phyloP scores from a whole-genome alignment of 1,140 invertebrate genomes.

The Drosophila nasuta region DNA sequence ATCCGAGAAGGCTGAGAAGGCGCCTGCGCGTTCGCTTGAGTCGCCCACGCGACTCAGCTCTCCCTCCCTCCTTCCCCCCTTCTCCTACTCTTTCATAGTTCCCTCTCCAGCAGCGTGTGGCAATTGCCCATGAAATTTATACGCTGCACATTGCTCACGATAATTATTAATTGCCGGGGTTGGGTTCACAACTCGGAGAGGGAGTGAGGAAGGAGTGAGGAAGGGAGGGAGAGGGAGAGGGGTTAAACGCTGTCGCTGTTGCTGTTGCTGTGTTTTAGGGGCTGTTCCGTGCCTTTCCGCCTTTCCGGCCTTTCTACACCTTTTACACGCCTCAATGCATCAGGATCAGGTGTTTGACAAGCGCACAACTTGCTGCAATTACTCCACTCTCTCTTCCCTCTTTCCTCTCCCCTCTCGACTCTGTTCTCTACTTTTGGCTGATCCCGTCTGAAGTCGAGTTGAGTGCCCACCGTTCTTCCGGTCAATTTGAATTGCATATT shows the following conservation, averaged over 20 bases:
- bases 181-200: constrained; percentile 11
- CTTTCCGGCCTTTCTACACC: constrained; percentile 79
- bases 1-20: constrained; percentile 40
- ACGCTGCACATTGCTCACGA: constrained; percentile 52
- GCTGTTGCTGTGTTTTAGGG: constrained; percentile 26
- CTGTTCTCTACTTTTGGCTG: neutral
- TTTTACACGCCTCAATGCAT: constrained; percentile 80
- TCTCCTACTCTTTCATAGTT: neutral
- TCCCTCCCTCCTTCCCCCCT: neutral
- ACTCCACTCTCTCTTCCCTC: neutral
- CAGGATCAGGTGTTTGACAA: constrained; percentile 80
- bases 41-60: constrained; percentile 60
- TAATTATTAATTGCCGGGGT: constrained; percentile 78
- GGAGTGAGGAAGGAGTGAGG: constrained; percentile 3
- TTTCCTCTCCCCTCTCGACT: neutral
- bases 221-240: neutral
- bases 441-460: constrained; percentile 1
- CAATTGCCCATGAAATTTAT: constrained; percentile 81
- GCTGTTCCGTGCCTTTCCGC: constrained; percentile 21
- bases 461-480: constrained; percentile 52
- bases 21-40: constrained; percentile 61
- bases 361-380: constrained; percentile 47
- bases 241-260: constrained; percentile 30
- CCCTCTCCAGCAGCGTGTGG: constrained; percentile 30
- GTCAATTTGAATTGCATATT: constrained; percentile 79